Evolutionary conservation across 2,113 vertebrate species (phyloP).

Genomic region (Brachypodius melanocephalos): DNA sequence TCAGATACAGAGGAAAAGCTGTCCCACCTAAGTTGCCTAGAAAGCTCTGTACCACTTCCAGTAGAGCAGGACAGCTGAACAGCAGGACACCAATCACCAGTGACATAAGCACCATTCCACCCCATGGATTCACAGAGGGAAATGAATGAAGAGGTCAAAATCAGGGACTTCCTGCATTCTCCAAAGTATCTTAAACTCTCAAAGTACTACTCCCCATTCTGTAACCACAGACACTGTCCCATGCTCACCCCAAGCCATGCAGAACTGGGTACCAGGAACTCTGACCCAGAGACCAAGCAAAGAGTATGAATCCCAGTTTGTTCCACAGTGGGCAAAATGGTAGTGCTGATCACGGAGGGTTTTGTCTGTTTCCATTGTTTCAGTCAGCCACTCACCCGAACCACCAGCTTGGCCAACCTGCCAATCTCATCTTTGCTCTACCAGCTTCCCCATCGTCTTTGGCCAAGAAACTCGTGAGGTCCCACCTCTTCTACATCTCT

Average conservation of each 20-base stretch:
- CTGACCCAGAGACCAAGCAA: neutral
- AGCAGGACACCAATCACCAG: neutral
- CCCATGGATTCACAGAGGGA: neutral
- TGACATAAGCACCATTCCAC: accelerated
- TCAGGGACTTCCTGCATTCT: neutral
- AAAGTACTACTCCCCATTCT: neutral
- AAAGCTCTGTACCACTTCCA: neutral
- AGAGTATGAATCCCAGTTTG: neutral
- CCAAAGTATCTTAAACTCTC: neutral
- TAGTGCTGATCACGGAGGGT: neutral
- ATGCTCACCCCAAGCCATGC: accelerated
- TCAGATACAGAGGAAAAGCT: neutral
- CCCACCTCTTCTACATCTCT: neutral
- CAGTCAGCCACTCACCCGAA: neutral
- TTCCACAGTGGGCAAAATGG: neutral
- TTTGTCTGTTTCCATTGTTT: neutral
- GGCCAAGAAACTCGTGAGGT: neutral
- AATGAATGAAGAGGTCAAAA: neutral
- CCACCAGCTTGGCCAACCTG: neutral
- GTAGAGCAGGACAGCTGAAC: neutral
- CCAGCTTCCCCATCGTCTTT: neutral
- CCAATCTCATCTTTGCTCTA: neutral
- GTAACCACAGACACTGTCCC: neutral
- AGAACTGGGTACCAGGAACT: neutral
- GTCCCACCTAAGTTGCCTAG: neutral